These are phyloP conservation scores for Atethmia centrago DNA, from an alignment of 2,888 invertebrate species.

Conservation along the genomic window DNA sequence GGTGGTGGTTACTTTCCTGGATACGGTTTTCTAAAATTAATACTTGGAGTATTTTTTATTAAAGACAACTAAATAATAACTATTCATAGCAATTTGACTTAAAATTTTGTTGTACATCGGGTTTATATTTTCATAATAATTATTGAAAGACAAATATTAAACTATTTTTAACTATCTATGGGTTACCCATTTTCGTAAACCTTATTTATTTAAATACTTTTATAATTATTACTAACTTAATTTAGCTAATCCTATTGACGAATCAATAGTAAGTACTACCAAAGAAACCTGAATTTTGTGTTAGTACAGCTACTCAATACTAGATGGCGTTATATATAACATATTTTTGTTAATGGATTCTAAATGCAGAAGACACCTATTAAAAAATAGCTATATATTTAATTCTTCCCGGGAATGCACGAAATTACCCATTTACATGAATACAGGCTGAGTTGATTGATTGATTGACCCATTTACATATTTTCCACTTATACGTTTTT, in stretches of 20 bases:
- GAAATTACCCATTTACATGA: too few species aligned
- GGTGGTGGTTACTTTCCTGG: too few species aligned
- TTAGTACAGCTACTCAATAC: slow-evolving; percentile 5
- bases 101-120: too few species aligned
- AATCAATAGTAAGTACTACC: background rate
- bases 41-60: background rate
- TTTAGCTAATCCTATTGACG: slow-evolving; percentile 41
- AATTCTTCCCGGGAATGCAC: too few species aligned
- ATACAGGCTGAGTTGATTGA: too few species aligned
- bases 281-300: background rate
- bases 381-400: too few species aligned
- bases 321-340: slow-evolving; percentile 35
- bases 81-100: background rate
- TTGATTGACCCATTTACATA: too few species aligned
- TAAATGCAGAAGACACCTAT: background rate
- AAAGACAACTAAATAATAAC: too few species aligned
- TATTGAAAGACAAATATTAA: background rate
- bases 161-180: too few species aligned
- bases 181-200: background rate
- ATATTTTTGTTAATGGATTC: too few species aligned
- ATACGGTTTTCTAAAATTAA: background rate
- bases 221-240: background rate
- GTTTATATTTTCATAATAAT: too few species aligned
- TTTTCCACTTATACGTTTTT: background rate
- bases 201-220: background rate